Evolutionary conservation across 2,797 vertebrate genomes (phyloP), one percentile per base, ranked within the genome.

Genomic region (Acipenser transmontanus): DNA sequence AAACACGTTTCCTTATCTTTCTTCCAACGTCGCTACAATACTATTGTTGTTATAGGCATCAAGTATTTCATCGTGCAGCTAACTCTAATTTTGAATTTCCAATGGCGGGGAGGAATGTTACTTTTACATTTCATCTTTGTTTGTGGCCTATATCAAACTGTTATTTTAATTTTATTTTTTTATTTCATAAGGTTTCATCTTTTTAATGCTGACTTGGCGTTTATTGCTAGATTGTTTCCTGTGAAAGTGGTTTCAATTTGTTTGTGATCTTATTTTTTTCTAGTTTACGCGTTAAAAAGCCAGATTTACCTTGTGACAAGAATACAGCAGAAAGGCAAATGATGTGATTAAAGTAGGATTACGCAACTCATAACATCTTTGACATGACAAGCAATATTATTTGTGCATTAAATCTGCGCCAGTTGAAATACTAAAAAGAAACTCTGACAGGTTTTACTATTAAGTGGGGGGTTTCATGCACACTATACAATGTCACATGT

Each of bases 241-340:
- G 20, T 20, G 20, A 20, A 20, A 20, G 20, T 20, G 1, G 20
- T 20, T 20, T 20, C 1, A 20, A 20, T 20, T 57, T 57, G 54
- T 57, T n/a, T n/a, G 13, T n/a, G 12, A 6, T 57, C 11, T 10
- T 10, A 12, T n/a, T n/a, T 57, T 1, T 57, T 57, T n/a, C 10
- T 1, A 68, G 62, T 68, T 57, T 76, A 74, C 74, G 68, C 70
- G 75, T 65, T 74, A 76, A 65, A 73, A 80, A 79, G 79, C 80
- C 77, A 78, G 72, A 78, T 12, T 70, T 81, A 81, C 75, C 82
- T 79, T 82, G 66, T 67, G 59, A 20, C 66, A 50, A 20, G 56
- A 52, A 49, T 6, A 47, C 54, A 51, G 50, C 12, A 68, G 52
- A 47, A 34, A 34, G 66, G 66, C 52, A 62, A 34, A n/a, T n/a